Conservation (phyloP, 2,113 vertebrate genomes). For the Cephalopterus ornatus region DNA sequence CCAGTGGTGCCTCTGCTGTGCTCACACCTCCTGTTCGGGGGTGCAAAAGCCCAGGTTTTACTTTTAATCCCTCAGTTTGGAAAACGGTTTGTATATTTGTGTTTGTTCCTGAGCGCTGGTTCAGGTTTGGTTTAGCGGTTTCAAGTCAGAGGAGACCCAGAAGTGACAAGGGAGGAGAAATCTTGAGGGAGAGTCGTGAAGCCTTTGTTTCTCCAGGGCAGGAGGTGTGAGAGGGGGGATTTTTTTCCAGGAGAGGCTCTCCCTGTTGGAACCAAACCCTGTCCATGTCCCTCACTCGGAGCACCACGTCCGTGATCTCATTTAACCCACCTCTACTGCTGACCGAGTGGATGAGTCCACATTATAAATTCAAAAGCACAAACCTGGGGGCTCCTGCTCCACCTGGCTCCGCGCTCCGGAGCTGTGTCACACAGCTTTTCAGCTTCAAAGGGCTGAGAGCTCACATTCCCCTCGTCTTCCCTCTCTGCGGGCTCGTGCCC, state of each 20-base stretch:
- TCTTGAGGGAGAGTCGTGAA: neutral
- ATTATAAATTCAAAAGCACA: neutral
- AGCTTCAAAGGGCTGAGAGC: neutral
- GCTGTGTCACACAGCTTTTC: neutral
- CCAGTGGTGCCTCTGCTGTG: accelerated
- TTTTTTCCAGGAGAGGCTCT: neutral
- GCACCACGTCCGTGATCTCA: neutral
- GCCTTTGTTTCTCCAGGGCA: accelerated
- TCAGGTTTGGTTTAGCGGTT: neutral
- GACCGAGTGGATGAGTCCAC: neutral
- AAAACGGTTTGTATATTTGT: accelerated
- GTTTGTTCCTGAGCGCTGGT: neutral
- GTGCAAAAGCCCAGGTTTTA: neutral
- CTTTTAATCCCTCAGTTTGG: neutral
- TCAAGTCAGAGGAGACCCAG: neutral
- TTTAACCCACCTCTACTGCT: neutral
- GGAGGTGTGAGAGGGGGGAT: neutral
- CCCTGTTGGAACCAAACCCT: neutral
- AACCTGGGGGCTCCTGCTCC: neutral
- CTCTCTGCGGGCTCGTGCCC: neutral
- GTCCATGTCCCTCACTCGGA: neutral
- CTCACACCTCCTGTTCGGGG: neutral
- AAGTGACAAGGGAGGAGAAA: neutral
- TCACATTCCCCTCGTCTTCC: neutral
- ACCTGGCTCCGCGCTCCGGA: neutral